Base-by-base conservation (phyloP, 2,797 vertebrate genomes). In the Astyanax mexicanus region DNA sequence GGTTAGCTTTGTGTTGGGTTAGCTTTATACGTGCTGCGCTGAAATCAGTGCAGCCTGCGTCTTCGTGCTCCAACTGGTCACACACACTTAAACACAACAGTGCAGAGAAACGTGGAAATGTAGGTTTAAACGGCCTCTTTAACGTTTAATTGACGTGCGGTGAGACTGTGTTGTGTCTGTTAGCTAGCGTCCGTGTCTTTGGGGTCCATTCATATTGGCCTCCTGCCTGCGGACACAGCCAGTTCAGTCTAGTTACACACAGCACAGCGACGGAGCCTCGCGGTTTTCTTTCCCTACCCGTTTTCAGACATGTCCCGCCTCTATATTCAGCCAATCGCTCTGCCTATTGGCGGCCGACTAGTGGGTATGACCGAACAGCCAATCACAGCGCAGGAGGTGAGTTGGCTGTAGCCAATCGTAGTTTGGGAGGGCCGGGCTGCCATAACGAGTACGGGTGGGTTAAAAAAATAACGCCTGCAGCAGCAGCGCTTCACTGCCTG, bases 161-260 rank as follows among this genome's bases (percentile, higher is more conserved):
- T n/a, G n/a, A n/a, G 15, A n/a, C 4, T 72, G 19, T 8, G 2
- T 7, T 38, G 40, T 57, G n/a, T 4, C 4, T 25, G 35, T 69
- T 37, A n/a, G 5, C 47, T 12, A 23, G 52, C 17, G 15, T 54
- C 3, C 7, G 3, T n/a, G 10, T n/a, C 35, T 45, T 37, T 49
- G 17, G 17, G 4, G 3, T 61, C n/a, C 21, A 15, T 68, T 68
- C 37, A 32, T 17, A 1, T 19, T 17, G 54, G 54, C 54, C 54
- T 57, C 54, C 54, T 42, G 64, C 54, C 52, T 37, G 51, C 80
- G 79, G 86, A 88, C 80, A 5, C 29, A 93, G 90, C 92, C 92
- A 92, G 91, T 92, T 92, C 82, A 81, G 87, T 86, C 91, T 93
- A 92, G 90, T 92, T 93, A n/a, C n/a, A n/a, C 87, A 74, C 35